These are phyloP conservation scores for Drosophila leonis DNA, from an alignment of 2,888 invertebrate species.

Conservation along the genomic window DNA sequence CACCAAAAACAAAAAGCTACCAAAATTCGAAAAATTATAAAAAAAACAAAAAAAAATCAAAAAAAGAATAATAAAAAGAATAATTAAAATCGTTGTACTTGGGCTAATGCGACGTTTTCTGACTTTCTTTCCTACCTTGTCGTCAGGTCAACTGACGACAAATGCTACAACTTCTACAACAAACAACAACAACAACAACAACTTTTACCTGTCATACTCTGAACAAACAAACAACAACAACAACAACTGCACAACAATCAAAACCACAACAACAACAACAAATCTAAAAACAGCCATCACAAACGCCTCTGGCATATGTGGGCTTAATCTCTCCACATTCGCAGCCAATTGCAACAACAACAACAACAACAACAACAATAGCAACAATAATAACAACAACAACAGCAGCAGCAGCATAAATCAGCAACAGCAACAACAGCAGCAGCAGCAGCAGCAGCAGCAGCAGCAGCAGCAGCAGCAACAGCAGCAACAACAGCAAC, in stretches of 20 bases:
- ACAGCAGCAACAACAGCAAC: constrained; percentile 32
- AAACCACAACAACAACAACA: constrained; percentile 71
- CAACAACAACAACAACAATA: constrained; percentile 59
- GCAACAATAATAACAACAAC: constrained; percentile 57
- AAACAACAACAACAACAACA: constrained; percentile 57
- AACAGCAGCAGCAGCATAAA: constrained; percentile 38
- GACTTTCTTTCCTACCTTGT: constrained; percentile 85
- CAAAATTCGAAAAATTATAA: constrained; percentile 38
- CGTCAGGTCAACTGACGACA: constrained; percentile 86
- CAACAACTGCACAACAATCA: constrained; percentile 52
- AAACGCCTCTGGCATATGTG: constrained; percentile 82
- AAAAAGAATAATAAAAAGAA: constrained; percentile 16
- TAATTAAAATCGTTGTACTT: constrained; percentile 78
- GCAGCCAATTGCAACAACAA: constrained; percentile 78
- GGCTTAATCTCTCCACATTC: constrained; percentile 84
- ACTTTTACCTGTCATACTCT: constrained; percentile 66
- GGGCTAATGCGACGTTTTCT: constrained; percentile 86
- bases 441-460: constrained; percentile 33
- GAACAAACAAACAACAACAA: constrained; percentile 67
- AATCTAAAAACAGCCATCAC: constrained; percentile 78
- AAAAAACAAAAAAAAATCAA: constrained; percentile 35
- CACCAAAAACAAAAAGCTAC: constrained; percentile 22
- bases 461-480: constrained; percentile 39
- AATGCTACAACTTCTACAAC: constrained; percentile 82
- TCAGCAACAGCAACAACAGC: no score